A percentile compares a stretch with the other conserved stretches of the same genome.
Evolutionary conservation across 2,113 vertebrate species (phyloP).

Genomic region (Junco hyemalis): DNA sequence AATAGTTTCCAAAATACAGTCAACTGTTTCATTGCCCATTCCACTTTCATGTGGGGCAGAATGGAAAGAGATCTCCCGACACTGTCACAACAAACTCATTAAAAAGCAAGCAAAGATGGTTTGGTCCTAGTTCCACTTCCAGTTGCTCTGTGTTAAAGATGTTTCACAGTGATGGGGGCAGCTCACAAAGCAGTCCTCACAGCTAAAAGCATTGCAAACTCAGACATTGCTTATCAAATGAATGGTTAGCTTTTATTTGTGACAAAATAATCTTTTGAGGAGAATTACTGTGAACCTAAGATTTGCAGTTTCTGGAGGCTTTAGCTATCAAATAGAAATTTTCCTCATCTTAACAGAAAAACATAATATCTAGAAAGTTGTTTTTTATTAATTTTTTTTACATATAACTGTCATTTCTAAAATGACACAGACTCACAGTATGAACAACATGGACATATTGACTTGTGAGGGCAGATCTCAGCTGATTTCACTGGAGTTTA

Average conservation of each 20-base stretch:
- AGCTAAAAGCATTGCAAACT: background rate
- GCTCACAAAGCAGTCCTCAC: background rate
- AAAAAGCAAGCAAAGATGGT: background rate
- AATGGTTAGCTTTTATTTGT: background rate
- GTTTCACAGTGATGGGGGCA: background rate
- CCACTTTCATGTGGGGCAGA: background rate
- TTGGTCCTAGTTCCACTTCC: background rate
- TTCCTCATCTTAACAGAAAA: background rate
- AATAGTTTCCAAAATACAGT: background rate
- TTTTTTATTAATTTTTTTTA: background rate
- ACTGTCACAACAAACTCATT: background rate
- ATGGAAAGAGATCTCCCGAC: background rate
- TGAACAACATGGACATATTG: background rate
- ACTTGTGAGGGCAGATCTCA: background rate
- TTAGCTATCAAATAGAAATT: background rate
- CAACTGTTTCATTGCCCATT: background rate
- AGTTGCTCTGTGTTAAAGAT: background rate
- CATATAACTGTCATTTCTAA: background rate
- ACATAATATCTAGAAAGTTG: background rate
- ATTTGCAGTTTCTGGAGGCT: background rate
- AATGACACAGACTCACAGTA: background rate
- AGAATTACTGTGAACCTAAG: background rate
- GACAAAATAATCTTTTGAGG: background rate
- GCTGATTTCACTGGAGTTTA: background rate
- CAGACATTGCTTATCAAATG: background rate